phyloP scores from a whole-genome alignment of 2,888 invertebrate genomes.

The Coenonympha arcania region DNA sequence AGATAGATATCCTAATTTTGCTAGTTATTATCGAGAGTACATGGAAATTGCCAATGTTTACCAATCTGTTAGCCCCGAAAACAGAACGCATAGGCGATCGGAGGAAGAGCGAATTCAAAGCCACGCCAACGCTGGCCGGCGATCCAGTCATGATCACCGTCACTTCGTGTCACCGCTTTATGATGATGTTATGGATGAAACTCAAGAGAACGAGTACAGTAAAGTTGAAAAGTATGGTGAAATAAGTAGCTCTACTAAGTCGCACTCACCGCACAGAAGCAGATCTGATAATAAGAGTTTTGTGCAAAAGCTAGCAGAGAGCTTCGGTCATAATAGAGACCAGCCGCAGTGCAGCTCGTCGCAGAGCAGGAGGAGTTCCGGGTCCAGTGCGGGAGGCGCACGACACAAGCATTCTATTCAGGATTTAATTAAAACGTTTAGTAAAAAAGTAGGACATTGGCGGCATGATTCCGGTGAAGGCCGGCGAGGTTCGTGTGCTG shows the following conservation, averaged over 20 bases:
- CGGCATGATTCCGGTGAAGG: conserved; percentile 73
- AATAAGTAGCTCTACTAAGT: conserved; percentile 56
- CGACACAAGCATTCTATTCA: conserved; percentile 80
- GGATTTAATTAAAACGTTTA: conserved; percentile 82
- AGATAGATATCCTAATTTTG: conserved; percentile 61
- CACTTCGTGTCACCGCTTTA: conserved; percentile 63
- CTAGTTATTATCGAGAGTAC: conserved; percentile 63
- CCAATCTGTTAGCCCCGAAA: conserved; percentile 41
- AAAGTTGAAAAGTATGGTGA: conserved; percentile 69
- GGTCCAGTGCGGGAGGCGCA: conserved; percentile 46
- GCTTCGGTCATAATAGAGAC: conserved; percentile 40
- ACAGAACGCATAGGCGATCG: conserved; percentile 43
- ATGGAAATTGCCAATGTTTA: conserved; percentile 45
- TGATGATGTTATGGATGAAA: conserved; percentile 66
- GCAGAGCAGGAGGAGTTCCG: conserved; percentile 57
- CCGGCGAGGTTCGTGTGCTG: conserved; percentile 58
- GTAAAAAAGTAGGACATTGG: conserved; percentile 83
- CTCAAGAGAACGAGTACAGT: conserved; percentile 65
- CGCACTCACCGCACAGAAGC: conserved; percentile 41
- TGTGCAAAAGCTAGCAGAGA: conserved; percentile 58
- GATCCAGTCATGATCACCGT: conserved; percentile 55
- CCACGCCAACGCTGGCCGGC: conserved; percentile 47
- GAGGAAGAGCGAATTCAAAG: conserved; percentile 53
- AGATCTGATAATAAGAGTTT: conserved; percentile 63
- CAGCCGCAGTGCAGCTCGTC: conserved; percentile 26